Base-by-base conservation (phyloP, 53 echinoderm and acorn worm species). In the Astropecten irregularis region DNA sequence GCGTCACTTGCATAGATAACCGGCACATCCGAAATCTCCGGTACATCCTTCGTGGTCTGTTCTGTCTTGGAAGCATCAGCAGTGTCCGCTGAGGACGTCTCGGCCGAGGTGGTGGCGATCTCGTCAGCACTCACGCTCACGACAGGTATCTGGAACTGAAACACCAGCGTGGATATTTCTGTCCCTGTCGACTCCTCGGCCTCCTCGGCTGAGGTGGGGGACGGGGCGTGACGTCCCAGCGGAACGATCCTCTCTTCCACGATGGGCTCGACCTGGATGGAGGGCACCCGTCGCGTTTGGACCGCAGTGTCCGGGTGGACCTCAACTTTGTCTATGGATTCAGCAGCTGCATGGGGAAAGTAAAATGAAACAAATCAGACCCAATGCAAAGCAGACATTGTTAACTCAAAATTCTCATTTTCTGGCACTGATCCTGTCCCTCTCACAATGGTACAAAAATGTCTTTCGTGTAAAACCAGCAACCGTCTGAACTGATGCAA, bases 201-300 rank as follows among this genome's bases (percentile, higher is more conserved):
- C 16, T 21, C 1, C 23, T 46, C 9, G 3, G 61, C 16, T 40
- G 46, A 26, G 19, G 21, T 44, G 15, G 61, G 32, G 1, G 18
- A 30, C 20, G 16, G 14, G 16, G 4, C 4, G 19, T 46, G 32
- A 27, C 39, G 61, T 27, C 79, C 63, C 0, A 60, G 58, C 1
- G 79, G 79, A 44, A 79, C 50, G 63, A 79, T 79, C 31, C 79
- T 60, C 79, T 79, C 79, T 32, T 79, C 79, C 4, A 79, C 79
- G 14, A 79, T 79, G 9, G 79, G 79, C 49, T 79, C 79, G 44
- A 79, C 79, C 18, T 79, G 79, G 48, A 79, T 79, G 30, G 79
- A 79, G 3, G 79, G 79, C 5, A 79, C 79, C 39, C 79, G 60
- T 18, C 79, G 46, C 22, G 79, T 14, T 21, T 36, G 30, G 31